Conservation (phyloP, 2,113 vertebrate genomes). For the rat (Rattus norvegicus) region GRCr8 NC_086019.1:58027501-58028000, state of each 20-base stretch:
- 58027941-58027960: not conserved
- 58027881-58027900: not conserved
- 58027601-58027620: not conserved
- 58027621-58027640: no score
- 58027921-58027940: not conserved
- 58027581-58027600: no score
- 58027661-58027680: not conserved
- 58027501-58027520: no score
- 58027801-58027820: no score
- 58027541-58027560: not conserved
- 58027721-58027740: not conserved
- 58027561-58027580: not conserved
- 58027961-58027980: not conserved
- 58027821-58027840: rapidly evolving
- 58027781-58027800: not conserved
- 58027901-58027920: not conserved
- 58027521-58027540: no score
- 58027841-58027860: rapidly evolving
- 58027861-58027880: rapidly evolving
- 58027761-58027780: not conserved
- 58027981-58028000: conserved; percentile 1
- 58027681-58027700: not conserved
- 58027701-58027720: rapidly evolving
- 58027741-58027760: not conserved
- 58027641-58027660: not conserved